Conservation (phyloP, 1,140 invertebrate genomes). For the Neotoxoptera formosana region DNA sequence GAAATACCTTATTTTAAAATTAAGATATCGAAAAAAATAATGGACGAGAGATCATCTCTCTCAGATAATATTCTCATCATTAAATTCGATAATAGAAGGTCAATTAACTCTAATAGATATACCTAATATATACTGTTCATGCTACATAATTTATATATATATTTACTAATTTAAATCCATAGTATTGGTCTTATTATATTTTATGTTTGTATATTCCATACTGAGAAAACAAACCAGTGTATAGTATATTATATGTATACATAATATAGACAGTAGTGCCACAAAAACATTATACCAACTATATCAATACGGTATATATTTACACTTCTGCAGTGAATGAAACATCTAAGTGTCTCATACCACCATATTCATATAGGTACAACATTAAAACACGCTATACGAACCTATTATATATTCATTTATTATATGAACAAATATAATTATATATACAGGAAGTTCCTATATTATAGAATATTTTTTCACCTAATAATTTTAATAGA, state of each 20-base stretch:
- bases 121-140: not conserved
- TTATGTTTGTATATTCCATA: not conserved
- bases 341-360: not conserved
- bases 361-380: not conserved
- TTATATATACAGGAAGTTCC: not conserved
- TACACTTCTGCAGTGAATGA: not conserved
- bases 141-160: not conserved
- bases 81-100: conserved; percentile 11
- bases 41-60: not conserved
- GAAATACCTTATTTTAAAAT: not conserved
- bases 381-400: not conserved
- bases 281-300: not conserved
- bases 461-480: not conserved
- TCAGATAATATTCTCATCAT: not conserved
- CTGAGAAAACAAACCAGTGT: not conserved
- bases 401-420: not conserved
- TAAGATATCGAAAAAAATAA: conserved; percentile 5
- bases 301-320: not conserved
- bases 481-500: not conserved
- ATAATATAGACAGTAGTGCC: not conserved
- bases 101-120: conserved; percentile 6
- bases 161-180: conserved; percentile 14
- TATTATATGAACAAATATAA: not conserved
- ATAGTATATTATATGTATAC: not conserved
- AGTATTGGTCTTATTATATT: not conserved